Evolutionary conservation across 2,797 vertebrate genomes (phyloP).

Genomic region (Helarctos malayanus): DNA sequence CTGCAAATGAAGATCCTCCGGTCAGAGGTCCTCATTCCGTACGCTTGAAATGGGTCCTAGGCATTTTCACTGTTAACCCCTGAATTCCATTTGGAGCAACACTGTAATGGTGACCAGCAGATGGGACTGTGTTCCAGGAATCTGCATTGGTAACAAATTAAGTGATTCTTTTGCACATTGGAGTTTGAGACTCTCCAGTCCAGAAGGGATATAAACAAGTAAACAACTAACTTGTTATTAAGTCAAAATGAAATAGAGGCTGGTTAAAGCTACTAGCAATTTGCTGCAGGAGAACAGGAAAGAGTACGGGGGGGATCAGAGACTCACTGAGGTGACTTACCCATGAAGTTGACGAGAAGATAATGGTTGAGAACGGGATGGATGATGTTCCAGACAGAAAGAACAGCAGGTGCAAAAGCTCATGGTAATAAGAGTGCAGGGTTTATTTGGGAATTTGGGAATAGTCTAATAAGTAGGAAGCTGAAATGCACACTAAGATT

Average conservation of each 20-base stretch:
- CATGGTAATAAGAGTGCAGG: background rate
- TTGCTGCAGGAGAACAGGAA: background rate
- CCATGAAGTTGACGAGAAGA: background rate
- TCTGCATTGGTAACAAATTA: background rate
- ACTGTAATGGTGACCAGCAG: background rate
- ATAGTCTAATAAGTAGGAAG: background rate
- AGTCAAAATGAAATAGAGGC: background rate
- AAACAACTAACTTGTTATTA: background rate
- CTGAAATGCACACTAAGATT: background rate
- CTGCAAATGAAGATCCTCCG: background rate
- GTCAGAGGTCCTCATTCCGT: background rate
- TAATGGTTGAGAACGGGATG: background rate
- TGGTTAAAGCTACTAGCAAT: background rate
- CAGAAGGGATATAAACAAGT: background rate
- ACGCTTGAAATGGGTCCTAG: background rate
- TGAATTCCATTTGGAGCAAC: background rate
- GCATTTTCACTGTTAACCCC: background rate
- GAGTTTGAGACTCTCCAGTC: background rate
- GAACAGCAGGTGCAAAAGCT: background rate
- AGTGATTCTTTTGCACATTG: background rate
- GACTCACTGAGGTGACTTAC: background rate
- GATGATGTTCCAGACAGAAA: background rate
- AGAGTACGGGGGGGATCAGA: background rate
- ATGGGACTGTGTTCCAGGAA: background rate
- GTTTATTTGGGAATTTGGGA: constrained; percentile 11